Conservation (phyloP, 2,797 vertebrate species). For the Clarias pachynema region DNA sequence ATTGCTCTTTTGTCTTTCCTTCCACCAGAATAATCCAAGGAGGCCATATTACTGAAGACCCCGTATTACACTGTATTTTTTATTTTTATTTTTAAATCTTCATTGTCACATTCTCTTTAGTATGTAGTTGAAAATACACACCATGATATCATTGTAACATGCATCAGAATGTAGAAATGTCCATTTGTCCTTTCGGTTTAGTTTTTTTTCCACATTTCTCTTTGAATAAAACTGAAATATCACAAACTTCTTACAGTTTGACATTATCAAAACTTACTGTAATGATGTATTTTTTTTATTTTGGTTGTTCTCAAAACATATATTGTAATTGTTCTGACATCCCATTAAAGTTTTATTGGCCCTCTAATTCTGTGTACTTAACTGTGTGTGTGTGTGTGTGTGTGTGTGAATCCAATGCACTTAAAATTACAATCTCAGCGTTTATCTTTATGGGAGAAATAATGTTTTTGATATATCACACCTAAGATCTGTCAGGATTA, state of each 20-base stretch:
- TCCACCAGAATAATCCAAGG: constrained; percentile 90
- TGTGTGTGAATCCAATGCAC: not conserved
- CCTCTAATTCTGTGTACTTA: not conserved
- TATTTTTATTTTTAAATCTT: too few species aligned
- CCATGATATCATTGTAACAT: not conserved
- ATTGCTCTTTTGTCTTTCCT: constrained; percentile 27
- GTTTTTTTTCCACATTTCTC: not conserved
- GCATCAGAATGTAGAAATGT: constrained; percentile 2
- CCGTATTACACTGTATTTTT: not conserved
- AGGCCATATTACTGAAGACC: constrained; percentile 91
- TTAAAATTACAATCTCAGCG: not conserved
- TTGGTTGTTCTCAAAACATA: not conserved
- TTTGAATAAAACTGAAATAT: not conserved
- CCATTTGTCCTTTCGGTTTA: not conserved
- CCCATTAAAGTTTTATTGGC: constrained; percentile 26
- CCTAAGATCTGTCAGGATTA: not conserved
- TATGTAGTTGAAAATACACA: constrained; percentile 6
- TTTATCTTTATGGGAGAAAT: not conserved
- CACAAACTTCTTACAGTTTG: not conserved
- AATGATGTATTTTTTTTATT: not conserved
- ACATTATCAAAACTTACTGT: constrained; percentile 13
- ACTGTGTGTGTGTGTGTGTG: not conserved
- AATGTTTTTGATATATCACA: not conserved
- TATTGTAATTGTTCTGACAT: constrained; percentile 13
- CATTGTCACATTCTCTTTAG: not conserved